Evolutionary conservation across 2,888 invertebrate genomes (phyloP).

Genomic region (Hirtodrosophila alboralis): DNA sequence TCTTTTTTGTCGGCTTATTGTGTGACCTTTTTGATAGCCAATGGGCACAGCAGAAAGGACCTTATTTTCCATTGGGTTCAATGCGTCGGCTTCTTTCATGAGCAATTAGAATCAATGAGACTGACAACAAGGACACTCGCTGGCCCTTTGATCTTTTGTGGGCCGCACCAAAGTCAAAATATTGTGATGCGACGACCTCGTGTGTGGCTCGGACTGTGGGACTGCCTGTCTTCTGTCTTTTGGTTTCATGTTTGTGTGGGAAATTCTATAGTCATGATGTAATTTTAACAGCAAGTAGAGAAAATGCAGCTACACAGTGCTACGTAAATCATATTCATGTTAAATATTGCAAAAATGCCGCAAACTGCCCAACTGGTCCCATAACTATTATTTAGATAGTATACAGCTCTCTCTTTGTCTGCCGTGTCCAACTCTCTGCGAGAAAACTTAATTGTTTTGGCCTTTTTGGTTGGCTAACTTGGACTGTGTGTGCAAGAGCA

Average conservation of each 20-base stretch:
- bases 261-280: conserved; percentile 50
- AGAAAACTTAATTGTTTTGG: conserved; percentile 81
- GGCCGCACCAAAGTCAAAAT: conserved; percentile 64
- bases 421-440: conserved; percentile 4
- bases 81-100: conserved; percentile 62
- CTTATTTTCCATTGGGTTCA: conserved; percentile 15
- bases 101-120: conserved; percentile 73
- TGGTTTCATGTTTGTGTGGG: conserved; percentile 46
- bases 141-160: conserved; percentile 55
- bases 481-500: conserved; percentile 31
- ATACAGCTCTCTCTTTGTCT: neutral
- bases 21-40: conserved; percentile 53
- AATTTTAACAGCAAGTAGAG: conserved; percentile 48
- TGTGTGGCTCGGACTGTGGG: conserved; percentile 62
- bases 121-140: conserved; percentile 61
- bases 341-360: conserved; percentile 38
- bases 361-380: conserved; percentile 2
- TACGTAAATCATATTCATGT: conserved; percentile 33
- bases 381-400: conserved; percentile 1
- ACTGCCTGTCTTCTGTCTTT: neutral
- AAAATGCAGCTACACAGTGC: conserved; percentile 22
- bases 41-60: conserved; percentile 56
- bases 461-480: conserved; percentile 73
- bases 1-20: conserved; percentile 59
- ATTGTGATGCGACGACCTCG: conserved; percentile 59